Evolutionary conservation across 2,797 vertebrate species (phyloP).

Genomic region (Antennarius maculatus): DNA sequence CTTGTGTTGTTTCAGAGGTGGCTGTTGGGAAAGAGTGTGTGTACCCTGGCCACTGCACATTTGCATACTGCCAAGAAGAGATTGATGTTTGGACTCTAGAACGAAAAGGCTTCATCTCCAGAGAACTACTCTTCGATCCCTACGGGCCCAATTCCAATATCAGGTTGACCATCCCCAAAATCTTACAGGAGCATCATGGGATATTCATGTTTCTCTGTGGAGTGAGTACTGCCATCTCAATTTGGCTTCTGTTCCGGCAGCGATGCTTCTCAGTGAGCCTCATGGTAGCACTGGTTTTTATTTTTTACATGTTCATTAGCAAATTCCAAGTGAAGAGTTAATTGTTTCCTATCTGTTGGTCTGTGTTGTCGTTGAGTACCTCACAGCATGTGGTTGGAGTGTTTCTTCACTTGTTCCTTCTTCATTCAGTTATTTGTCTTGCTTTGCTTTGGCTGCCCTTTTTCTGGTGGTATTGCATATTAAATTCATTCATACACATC

Average conservation of each 20-base stretch:
- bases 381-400: too few species aligned
- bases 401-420: too few species aligned
- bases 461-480: too few species aligned
- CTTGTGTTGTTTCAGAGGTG: slow-evolving; percentile 85
- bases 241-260: neutral
- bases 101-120: slow-evolving; percentile 93
- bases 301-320: too few species aligned
- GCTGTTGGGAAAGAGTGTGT: slow-evolving; percentile 91
- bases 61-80: slow-evolving; percentile 98
- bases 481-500: too few species aligned
- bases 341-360: too few species aligned
- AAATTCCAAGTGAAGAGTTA: too few species aligned
- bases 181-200: slow-evolving; percentile 94
- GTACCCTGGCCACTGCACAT: slow-evolving; percentile 95
- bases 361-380: too few species aligned
- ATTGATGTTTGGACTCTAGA: slow-evolving; percentile 97
- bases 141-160: slow-evolving; percentile 85
- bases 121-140: slow-evolving; percentile 90
- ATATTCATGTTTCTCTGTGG: slow-evolving; percentile 98
- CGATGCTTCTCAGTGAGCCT: neutral
- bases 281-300: too few species aligned
- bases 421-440: too few species aligned
- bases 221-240: slow-evolving; percentile 72
- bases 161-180: slow-evolving; percentile 87
- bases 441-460: too few species aligned